These are phyloP conservation scores for Cyanoliseus patagonus DNA, from an alignment of 2,113 vertebrate species.

Conservation along the genomic window DNA sequence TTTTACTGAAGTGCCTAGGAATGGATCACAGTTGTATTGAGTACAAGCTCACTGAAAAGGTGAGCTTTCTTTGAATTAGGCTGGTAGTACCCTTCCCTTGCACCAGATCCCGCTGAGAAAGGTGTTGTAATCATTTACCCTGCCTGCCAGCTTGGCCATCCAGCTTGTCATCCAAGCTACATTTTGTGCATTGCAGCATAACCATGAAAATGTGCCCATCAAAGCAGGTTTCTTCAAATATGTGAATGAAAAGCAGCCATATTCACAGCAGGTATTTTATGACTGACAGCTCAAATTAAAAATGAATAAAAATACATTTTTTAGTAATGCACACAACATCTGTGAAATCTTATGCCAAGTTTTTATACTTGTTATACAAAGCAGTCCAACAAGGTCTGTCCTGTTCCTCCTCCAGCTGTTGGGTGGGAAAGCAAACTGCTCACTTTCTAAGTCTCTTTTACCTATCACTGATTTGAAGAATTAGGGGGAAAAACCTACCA, in stretches of 20 bases:
- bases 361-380: neutral
- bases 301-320: neutral
- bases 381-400: neutral
- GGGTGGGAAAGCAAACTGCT: neutral
- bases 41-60: neutral
- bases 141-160: too few species aligned
- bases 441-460: neutral
- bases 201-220: rapidly evolving
- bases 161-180: neutral
- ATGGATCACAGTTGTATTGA: rapidly evolving
- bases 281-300: neutral
- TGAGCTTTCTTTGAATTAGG: neutral
- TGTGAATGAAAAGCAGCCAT: neutral
- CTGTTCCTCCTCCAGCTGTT: neutral
- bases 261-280: neutral
- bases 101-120: neutral
- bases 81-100: neutral
- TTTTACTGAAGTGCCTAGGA: neutral
- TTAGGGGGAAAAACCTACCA: neutral
- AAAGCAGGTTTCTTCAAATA: neutral
- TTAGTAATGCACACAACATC: neutral
- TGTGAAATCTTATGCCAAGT: neutral
- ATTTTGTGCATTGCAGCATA: neutral
- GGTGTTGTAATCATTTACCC: neutral
- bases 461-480: neutral